Evolutionary conservation across 2,888 invertebrate species (phyloP), one percentile per base, ranked within the genome.

Genomic region (Plagiodera versicolora): DNA sequence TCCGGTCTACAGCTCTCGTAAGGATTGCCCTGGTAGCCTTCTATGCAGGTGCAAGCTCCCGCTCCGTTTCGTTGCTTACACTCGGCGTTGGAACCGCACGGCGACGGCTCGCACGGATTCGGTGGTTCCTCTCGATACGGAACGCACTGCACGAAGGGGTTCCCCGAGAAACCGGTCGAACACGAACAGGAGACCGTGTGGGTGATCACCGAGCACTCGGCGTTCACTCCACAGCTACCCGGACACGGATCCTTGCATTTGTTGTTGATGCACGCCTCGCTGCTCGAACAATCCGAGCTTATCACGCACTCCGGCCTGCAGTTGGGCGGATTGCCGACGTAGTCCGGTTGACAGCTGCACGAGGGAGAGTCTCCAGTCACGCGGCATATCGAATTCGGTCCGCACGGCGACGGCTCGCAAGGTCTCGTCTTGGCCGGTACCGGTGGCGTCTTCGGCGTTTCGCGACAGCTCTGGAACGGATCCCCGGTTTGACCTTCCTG

Each of bases 1-100:
- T 94, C 94, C 1, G 94, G 94, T 67, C 92, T 85, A 74, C 94
- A 93, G 46, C 90, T 90, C 78, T 91, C 90, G 72, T 92, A 92
- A 2, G 94, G 93, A 80, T 93, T 92, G 57, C 94, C 94, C 75
- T 87, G 87, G 75, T 92, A 92, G 69, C 91, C 91, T 72, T 88
- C 86, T 64, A 92, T 86, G 73, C 93, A 94, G 44, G 87, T 86
- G 75, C 93, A 94, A 55, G 91, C 87, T 18, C 92, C 92, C 24
- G 89, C 91, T 35, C 89, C 90, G 70, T 91, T 90, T 64, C 88
- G 84, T 77, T 89, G 86, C 72, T 84, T 87, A 79, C 92, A 90
- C 74, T 91, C 81, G 1, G 94, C 92, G 77, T 94, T 95, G 1
- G 90, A 81, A 35, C 94, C 95, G 76, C 95, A 95, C 1, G 94